Percentiles rank a stretch among this genome's conserved stretches.
phyloP scores from a whole-genome alignment of 2,797 vertebrate species.

The Coreius guichenoti region DNA sequence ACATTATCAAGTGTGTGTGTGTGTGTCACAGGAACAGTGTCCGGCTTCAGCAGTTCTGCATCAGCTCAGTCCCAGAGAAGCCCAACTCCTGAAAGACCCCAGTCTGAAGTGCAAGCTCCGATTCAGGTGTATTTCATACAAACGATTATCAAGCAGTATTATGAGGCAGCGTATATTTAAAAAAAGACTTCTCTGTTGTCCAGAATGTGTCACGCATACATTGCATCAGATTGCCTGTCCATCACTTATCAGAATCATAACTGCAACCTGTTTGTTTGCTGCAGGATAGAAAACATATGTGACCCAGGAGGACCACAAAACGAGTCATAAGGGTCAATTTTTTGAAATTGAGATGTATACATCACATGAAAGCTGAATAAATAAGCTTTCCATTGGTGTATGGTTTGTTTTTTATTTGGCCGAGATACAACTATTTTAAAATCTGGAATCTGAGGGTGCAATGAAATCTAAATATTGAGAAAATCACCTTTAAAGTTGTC shows the following conservation, averaged over 20 bases:
- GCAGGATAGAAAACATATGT: background rate
- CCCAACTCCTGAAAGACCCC: conserved; percentile 75
- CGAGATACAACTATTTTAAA: too few relatives aligned
- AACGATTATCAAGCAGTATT: too few relatives aligned
- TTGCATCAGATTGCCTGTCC: background rate
- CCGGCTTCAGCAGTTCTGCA: conserved; percentile 72
- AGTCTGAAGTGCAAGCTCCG: conserved; percentile 74
- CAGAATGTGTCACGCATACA: background rate
- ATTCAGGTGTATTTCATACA: conserved; percentile 66
- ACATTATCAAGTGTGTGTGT: background rate
- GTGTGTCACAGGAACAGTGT: conserved; percentile 70
- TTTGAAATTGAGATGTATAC: too few relatives aligned
- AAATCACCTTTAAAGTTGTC: too few relatives aligned
- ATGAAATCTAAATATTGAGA: too few relatives aligned
- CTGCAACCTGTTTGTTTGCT: background rate
- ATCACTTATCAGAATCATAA: background rate
- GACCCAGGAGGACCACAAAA: too few relatives aligned
- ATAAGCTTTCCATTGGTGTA: too few relatives aligned
- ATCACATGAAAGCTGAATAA: too few relatives aligned
- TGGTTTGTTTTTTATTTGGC: too few relatives aligned
- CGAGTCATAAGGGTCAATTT: too few relatives aligned
- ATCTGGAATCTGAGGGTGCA: too few relatives aligned
- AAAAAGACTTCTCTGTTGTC: too few relatives aligned
- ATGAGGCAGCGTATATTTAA: background rate
- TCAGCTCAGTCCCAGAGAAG: conserved; percentile 75